These are phyloP conservation scores for Campoletis sonorensis DNA, from an alignment of 1,140 invertebrate genomes.

Conservation along the genomic window DNA sequence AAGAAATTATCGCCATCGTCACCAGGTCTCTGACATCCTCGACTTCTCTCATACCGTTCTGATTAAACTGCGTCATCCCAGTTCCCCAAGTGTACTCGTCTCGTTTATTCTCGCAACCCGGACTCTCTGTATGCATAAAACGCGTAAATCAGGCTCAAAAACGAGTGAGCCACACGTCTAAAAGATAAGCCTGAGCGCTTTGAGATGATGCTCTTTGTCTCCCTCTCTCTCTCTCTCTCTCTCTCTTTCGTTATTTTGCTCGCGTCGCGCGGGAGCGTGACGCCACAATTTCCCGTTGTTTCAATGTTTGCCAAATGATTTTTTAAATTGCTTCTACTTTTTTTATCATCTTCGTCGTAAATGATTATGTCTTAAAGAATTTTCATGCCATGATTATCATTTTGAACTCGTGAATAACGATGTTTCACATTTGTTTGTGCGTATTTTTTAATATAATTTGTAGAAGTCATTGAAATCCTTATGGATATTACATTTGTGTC, in stretches of 20 bases:
- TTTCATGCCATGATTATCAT: constrained; percentile 51
- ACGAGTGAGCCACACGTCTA: constrained; percentile 56
- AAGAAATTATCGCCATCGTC: constrained; percentile 21
- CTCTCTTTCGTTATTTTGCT: not conserved
- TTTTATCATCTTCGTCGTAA: constrained; percentile 3
- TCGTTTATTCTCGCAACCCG: constrained; percentile 12
- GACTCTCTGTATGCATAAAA: constrained; percentile 19
- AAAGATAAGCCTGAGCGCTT: constrained; percentile 68
- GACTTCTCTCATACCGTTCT: not conserved
- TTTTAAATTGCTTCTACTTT: not conserved
- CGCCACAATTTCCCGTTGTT: constrained; percentile 45
- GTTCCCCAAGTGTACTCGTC: constrained; percentile 61
- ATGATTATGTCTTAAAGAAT: constrained; percentile 45
- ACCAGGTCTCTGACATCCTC: constrained; percentile 47
- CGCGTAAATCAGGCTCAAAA: constrained; percentile 74
- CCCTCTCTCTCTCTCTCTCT: not conserved
- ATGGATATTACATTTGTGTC: no score
- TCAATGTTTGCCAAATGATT: constrained; percentile 67
- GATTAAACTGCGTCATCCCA: constrained; percentile 45
- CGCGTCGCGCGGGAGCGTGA: constrained; percentile 10
- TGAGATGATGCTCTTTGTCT: constrained; percentile 23
- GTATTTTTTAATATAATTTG: not conserved
- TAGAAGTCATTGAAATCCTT: no score
- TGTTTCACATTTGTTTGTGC: not conserved
- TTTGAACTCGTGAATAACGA: not conserved